phyloP scores from a whole-genome alignment of 2,113 vertebrate genomes.

The Podilymbus podiceps region DNA sequence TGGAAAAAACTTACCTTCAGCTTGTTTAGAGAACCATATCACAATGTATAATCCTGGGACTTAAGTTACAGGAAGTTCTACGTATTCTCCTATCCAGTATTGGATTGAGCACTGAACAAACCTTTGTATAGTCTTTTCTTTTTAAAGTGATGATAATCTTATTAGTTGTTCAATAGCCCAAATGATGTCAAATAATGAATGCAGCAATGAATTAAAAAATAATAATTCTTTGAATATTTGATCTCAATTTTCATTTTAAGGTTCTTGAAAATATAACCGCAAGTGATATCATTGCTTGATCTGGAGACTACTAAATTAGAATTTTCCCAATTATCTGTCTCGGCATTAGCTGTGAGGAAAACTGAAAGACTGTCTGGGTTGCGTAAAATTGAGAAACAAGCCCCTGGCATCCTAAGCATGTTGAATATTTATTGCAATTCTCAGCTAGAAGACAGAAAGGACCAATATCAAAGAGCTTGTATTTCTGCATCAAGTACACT shows the following conservation, averaged over 20 bases:
- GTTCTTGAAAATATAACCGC: not conserved
- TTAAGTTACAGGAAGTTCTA: not conserved
- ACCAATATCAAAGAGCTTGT: not conserved
- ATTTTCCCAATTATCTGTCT: not conserved
- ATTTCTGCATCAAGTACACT: not conserved
- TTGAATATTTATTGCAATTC: not conserved
- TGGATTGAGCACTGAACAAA: not conserved
- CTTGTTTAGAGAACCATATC: not conserved
- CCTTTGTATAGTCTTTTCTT: not conserved
- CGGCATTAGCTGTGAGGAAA: not conserved
- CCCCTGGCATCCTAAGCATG: not conserved
- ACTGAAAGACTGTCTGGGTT: not conserved
- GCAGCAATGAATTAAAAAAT: not conserved
- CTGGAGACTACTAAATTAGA: not conserved
- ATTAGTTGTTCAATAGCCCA: not conserved
- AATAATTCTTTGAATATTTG: not conserved
- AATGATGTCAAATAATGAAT: not conserved
- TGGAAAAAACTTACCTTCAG: not conserved
- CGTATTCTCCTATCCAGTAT: not conserved
- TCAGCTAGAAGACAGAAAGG: not conserved
- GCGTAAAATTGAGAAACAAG: not conserved
- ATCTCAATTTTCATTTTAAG: not conserved
- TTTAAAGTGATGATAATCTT: not conserved
- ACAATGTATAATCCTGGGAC: not conserved
- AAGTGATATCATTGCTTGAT: not conserved